These are phyloP conservation scores for Flabesymbios commensalis DNA, from an alignment of 2,888 invertebrate species.

Conservation along the genomic window DNA sequence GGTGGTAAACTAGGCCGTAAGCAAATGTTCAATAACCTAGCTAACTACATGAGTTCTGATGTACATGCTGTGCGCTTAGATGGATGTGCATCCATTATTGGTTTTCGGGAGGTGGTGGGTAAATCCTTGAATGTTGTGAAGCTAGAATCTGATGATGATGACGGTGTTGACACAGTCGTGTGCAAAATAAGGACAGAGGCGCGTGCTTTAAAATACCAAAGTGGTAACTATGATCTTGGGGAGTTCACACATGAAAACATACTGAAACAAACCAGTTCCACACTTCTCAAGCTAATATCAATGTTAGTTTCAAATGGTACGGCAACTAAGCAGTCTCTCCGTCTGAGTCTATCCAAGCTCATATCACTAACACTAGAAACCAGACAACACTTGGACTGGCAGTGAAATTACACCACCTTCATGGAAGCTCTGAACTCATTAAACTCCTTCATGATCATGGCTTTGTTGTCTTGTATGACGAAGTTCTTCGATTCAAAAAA, in stretches of 20 bases:
- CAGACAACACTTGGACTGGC: conserved; percentile 15
- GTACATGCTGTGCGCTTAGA: conserved; percentile 12
- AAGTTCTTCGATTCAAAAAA: conserved; percentile 10
- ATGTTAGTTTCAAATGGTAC: conserved; percentile 1
- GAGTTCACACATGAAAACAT: background rate
- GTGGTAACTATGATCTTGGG: background rate
- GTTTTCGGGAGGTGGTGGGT: conserved; percentile 2
- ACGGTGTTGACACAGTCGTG: conserved; percentile 1
- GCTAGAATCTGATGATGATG: conserved; percentile 2
- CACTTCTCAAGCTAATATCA: background rate
- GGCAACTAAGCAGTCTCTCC: background rate
- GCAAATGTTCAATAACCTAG: conserved; percentile 3
- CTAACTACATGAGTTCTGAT: conserved; percentile 10
- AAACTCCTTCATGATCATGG: conserved; percentile 5
- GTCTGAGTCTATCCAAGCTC: conserved; percentile 6
- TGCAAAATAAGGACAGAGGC: background rate
- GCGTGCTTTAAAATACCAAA: background rate
- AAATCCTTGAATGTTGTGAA: background rate
- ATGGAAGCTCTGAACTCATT: conserved; percentile 3
- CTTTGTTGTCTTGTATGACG: conserved; percentile 3
- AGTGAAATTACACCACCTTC: conserved; percentile 9
- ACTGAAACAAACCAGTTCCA: background rate
- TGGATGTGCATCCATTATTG: conserved; percentile 10
- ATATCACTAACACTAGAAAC: background rate
- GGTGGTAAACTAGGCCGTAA: background rate